Base-by-base conservation (phyloP, 2,888 invertebrate genomes). In the Sesia apiformis region DNA sequence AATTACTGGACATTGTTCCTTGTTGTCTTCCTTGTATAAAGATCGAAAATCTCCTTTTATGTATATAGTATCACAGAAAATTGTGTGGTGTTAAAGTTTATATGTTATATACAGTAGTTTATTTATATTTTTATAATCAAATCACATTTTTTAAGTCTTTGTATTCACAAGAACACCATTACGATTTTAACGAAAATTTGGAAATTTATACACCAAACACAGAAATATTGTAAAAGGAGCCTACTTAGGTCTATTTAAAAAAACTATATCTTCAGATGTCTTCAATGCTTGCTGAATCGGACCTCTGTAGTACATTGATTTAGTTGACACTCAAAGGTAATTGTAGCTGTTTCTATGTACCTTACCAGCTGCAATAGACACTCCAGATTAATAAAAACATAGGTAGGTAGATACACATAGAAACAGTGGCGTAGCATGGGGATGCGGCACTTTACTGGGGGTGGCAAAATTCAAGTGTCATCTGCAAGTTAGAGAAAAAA, bases 201-300 rank as follows among this genome's bases (percentile, higher is more conserved):
- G 76, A 78, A 76, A 76, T 78, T 78, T 74, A 67, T 57, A 73
- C 81, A 82, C 81, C 73, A 78, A 79, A 74, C 75, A 66, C 79
- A 82, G 78, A 69, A 74, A 68, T 73, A 63, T 80, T 79, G 73
- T 67, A 78, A 82, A 79, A 76, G 78, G 89, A 87, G 90, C 86
- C 87, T 90, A 91, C 91, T 92, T 77, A 76, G 66, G 70, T 38
- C 38, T 52, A 74, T 70, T 74, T 75, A 74, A 71, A 74, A 80
- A 80, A 68, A 76, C 78, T 81, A 79, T 91, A 93, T 94, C 93
- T 93, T 94, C 94, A 94, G 94, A 94, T 94, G 94, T 94, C 94
- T 93, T 94, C 94, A 94, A 94, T 94, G 94, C 94, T 94, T 94
- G 94, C 94, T 94, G 94, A 92, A 92, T 94, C 92, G 92, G 92